phyloP scores from a whole-genome alignment of 2,797 vertebrate species.

The Gallinago stenura region DNA sequence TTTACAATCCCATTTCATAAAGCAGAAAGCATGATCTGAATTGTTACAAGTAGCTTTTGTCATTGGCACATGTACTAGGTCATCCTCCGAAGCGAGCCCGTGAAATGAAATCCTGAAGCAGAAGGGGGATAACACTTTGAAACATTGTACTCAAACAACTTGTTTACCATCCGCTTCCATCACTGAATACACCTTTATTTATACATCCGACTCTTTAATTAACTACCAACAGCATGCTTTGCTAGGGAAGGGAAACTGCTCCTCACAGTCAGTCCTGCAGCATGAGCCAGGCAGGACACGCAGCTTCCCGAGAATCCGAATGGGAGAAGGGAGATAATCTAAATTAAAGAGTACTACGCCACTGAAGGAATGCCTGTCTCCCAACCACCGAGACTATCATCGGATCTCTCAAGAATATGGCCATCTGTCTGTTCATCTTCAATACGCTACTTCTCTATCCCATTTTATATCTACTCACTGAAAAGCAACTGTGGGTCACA shows the following conservation, averaged over 20 bases:
- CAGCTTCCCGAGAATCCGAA: neutral
- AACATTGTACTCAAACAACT: neutral
- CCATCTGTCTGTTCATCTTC: neutral
- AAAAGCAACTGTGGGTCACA: neutral
- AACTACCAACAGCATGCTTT: neutral
- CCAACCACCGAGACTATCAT: neutral
- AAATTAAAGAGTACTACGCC: neutral
- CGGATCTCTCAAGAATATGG: neutral
- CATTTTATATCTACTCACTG: neutral
- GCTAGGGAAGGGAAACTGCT: neutral
- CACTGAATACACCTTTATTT: neutral
- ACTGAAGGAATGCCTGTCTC: neutral
- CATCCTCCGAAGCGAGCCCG: slow-evolving; percentile 51
- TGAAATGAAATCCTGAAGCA: slow-evolving; percentile 50
- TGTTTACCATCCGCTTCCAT: neutral
- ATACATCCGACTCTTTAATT: neutral
- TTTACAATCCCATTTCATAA: slow-evolving; percentile 79
- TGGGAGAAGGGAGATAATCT: neutral
- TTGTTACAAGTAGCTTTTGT: slow-evolving; percentile 76
- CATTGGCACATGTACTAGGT: slow-evolving; percentile 66
- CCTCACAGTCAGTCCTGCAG: neutral
- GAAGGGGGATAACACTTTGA: neutral
- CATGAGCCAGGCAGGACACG: neutral
- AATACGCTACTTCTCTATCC: neutral
- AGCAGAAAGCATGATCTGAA: slow-evolving; percentile 77